phyloP scores from a whole-genome alignment of 2,113 vertebrate species.

The Bufo bufo region DNA sequence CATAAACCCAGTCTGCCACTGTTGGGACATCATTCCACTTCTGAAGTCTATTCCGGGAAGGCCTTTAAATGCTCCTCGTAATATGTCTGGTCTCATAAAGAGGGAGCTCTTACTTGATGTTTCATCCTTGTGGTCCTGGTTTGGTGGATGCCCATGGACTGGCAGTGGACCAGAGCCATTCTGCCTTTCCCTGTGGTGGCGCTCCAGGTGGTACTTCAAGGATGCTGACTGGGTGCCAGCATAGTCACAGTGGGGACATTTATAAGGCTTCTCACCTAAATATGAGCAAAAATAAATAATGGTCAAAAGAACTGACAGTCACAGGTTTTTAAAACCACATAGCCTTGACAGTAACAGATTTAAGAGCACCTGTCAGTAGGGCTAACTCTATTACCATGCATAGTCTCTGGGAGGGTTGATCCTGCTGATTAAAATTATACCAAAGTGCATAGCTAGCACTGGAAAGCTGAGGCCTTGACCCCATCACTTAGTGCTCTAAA shows the following conservation, averaged over 20 bases:
- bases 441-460: too few relatives aligned
- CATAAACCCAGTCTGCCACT: constrained; percentile 85
- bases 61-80: constrained; percentile 92
- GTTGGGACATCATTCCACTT: constrained; percentile 84
- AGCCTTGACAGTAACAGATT: not conserved
- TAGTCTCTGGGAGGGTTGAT: too few relatives aligned
- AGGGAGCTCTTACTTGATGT: constrained; percentile 77
- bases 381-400: too few relatives aligned
- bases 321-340: not conserved
- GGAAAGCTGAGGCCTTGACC: too few relatives aligned
- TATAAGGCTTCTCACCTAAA: constrained; percentile 97
- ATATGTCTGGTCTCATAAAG: constrained; percentile 92
- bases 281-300: constrained; percentile 53
- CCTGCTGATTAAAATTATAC: too few relatives aligned
- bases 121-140: constrained; percentile 89
- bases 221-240: constrained; percentile 98
- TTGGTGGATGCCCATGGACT: constrained; percentile 79
- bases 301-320: not conserved
- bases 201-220: constrained; percentile 95
- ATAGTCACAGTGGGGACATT: constrained; percentile 97
- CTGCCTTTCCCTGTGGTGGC: constrained; percentile 93
- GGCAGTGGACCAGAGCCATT: constrained; percentile 85
- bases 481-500: too few relatives aligned
- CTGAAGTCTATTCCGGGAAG: constrained; percentile 90
- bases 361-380: too few relatives aligned